Percentiles rank a stretch among this genome's conserved stretches.
These are phyloP conservation scores for Hippocampus abdominalis DNA, from an alignment of 2,113 vertebrate genomes.

Conservation along the genomic window DNA sequence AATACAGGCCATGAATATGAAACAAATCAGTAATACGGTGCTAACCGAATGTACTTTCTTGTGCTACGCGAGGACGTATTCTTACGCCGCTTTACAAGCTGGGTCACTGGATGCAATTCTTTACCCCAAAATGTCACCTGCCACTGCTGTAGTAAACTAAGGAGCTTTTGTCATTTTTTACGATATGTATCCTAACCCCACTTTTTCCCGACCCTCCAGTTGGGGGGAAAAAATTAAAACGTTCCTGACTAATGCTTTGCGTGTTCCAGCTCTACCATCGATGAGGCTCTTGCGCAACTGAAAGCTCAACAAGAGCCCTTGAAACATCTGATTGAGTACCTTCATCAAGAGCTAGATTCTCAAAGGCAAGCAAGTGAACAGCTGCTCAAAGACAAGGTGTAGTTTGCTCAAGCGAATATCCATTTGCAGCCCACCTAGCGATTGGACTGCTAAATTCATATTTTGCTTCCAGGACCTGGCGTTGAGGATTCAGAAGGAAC, in stretches of 20 bases:
- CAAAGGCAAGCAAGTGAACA: slow-evolving; percentile 43
- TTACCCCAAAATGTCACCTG: too few relatives aligned
- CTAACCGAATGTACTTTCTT: too few relatives aligned
- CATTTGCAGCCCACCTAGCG: slow-evolving; percentile 1
- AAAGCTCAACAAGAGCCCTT: slow-evolving; percentile 55
- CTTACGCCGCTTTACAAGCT: too few relatives aligned
- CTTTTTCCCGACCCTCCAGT: too few relatives aligned
- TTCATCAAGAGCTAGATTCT: slow-evolving; percentile 58
- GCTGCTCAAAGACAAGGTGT: slow-evolving; percentile 62
- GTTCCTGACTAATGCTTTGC: not conserved
- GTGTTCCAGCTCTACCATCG: slow-evolving; percentile 45
- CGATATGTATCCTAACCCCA: too few relatives aligned
- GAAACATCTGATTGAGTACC: slow-evolving; percentile 46
- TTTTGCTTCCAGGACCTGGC: slow-evolving; percentile 59
- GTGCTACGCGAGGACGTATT: too few relatives aligned
- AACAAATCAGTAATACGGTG: too few relatives aligned
- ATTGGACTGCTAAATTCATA: not conserved
- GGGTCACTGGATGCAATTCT: too few relatives aligned
- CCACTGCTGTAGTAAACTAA: too few relatives aligned
- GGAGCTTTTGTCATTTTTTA: too few relatives aligned
- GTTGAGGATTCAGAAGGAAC: slow-evolving; percentile 56
- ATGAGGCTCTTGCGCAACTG: slow-evolving; percentile 49
- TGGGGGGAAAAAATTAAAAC: not conserved
- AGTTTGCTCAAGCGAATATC: not conserved
- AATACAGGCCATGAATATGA: too few relatives aligned